These are phyloP conservation scores for Heliconius ethilla DNA, from an alignment of 2,888 invertebrate species.

Conservation along the genomic window DNA sequence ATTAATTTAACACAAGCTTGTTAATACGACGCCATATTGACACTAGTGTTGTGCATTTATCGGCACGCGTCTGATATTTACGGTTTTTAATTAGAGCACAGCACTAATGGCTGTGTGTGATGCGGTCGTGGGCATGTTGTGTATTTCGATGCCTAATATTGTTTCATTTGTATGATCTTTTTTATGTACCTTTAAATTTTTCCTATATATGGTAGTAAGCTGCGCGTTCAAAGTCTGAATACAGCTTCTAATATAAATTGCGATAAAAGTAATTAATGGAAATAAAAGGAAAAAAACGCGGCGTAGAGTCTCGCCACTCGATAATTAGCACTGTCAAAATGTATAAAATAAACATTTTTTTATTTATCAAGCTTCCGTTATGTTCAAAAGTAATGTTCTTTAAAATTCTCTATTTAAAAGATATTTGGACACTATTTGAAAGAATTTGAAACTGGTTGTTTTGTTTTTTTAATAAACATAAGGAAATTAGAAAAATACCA, in stretches of 20 bases:
- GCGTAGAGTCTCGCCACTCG: too few relatives aligned
- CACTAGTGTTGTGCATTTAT: slow-evolving; percentile 48
- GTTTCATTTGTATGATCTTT: slow-evolving; percentile 25
- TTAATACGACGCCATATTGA: slow-evolving; percentile 26
- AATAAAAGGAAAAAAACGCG: too few relatives aligned
- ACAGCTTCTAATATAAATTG: too few relatives aligned
- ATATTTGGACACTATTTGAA: not conserved
- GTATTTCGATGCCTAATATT: slow-evolving; percentile 26
- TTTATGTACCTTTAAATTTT: not conserved
- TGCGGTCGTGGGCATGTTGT: slow-evolving; percentile 38
- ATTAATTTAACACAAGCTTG: slow-evolving; percentile 24
- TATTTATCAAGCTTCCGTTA: too few relatives aligned
- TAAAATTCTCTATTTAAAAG: too few relatives aligned
- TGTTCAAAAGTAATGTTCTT: too few relatives aligned
- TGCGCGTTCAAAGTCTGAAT: not conserved
- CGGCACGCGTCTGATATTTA: slow-evolving; percentile 54
- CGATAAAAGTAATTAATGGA: too few relatives aligned
- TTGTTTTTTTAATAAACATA: not conserved
- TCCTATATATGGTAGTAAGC: not conserved
- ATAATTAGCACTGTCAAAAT: too few relatives aligned
- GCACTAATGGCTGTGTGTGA: slow-evolving; percentile 53
- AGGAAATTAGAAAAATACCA: slow-evolving; percentile 9
- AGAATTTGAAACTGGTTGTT: not conserved
- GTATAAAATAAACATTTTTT: too few relatives aligned
- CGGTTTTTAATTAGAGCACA: slow-evolving; percentile 66